Base-by-base conservation (phyloP, 2,888 invertebrate species). In the Lasioglossum zephyrum region DNA sequence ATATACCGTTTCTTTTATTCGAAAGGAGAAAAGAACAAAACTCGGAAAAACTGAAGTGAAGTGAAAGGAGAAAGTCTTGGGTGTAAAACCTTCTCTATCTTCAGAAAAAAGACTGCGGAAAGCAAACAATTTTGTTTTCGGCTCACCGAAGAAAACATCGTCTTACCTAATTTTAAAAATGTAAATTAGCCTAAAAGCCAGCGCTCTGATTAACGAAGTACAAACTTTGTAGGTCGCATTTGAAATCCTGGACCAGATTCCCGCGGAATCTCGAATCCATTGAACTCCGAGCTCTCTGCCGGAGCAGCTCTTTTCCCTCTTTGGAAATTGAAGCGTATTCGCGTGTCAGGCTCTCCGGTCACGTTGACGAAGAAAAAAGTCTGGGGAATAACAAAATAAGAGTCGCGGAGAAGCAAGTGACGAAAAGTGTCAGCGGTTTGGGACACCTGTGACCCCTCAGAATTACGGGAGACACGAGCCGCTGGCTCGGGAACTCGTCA, bases 381-480 rank as follows among this genome's bases (percentile, higher is more conserved):
- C 16, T 44, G 4, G 3, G 75, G 6, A 44, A 26, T 75, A 75
- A 63, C 63, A 47, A 47, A 31, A n/a, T 31, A 26, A 22, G 31
- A 60, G 41, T 57, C 63, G 22, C 36, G 22, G 36, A 9, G 44
- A 36, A 22, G 66, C 53, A 22, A 11, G 36, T 4, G 66, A 49
- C 47, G 77, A 49, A 77, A 57, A n/a, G 57, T n/a, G 9, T 57
- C 57, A 57, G 57, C 57, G 47, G 36, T 60, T 36, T 18, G 47
- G 47, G 72, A 49, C 79, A 73, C 73, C 73, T 74, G 73, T 18
- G 57, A 41, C 60, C 70, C 26, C 60, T 53, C 11, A 22, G 18
- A 73, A 60, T 83, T 76, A 44, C 31, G 26, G 60, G 26, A 26
- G 44, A 39, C 16, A 36, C 70, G 74, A 49, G 47, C 22, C 31